phyloP scores from a whole-genome alignment of 2,113 vertebrate genomes.

The Myotis davidii region DNA sequence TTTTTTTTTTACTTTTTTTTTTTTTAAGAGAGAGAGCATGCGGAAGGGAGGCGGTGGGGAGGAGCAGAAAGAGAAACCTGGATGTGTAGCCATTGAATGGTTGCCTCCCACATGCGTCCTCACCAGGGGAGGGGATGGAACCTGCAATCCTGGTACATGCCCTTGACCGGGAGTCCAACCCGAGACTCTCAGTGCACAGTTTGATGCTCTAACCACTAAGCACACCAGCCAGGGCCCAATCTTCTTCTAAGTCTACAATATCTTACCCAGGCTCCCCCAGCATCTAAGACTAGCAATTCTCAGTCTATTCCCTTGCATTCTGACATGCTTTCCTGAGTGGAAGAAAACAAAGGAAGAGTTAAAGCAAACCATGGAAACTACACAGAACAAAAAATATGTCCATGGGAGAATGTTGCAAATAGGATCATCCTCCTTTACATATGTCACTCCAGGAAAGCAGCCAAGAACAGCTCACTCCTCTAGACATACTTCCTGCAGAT shows the following conservation, averaged over 20 bases:
- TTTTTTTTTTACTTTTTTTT: too few relatives aligned
- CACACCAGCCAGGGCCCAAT: neutral
- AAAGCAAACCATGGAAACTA: constrained; percentile 39
- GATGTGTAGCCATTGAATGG: too few relatives aligned
- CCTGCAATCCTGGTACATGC: too few relatives aligned
- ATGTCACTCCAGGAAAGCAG: constrained; percentile 74
- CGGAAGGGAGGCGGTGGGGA: too few relatives aligned
- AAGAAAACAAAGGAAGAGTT: constrained; percentile 60
- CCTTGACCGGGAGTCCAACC: too few relatives aligned
- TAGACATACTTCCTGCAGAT: constrained; percentile 66
- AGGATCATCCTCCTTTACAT: constrained; percentile 69
- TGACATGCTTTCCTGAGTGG: constrained; percentile 46
- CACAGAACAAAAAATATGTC: constrained; percentile 46
- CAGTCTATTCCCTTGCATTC: constrained; percentile 34
- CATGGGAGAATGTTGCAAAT: constrained; percentile 58
- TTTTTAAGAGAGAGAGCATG: too few relatives aligned
- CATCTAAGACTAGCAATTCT: constrained; percentile 25
- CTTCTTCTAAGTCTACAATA: neutral
- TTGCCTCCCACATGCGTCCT: too few relatives aligned
- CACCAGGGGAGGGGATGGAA: too few relatives aligned
- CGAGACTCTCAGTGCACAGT: too few relatives aligned
- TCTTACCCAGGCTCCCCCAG: constrained; percentile 5
- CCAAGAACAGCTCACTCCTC: constrained; percentile 65
- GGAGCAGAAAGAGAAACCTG: too few relatives aligned
- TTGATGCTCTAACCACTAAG: too few relatives aligned